These are phyloP conservation scores for Mesitornis unicolor DNA, from an alignment of 2,113 vertebrate genomes.

Conservation along the genomic window DNA sequence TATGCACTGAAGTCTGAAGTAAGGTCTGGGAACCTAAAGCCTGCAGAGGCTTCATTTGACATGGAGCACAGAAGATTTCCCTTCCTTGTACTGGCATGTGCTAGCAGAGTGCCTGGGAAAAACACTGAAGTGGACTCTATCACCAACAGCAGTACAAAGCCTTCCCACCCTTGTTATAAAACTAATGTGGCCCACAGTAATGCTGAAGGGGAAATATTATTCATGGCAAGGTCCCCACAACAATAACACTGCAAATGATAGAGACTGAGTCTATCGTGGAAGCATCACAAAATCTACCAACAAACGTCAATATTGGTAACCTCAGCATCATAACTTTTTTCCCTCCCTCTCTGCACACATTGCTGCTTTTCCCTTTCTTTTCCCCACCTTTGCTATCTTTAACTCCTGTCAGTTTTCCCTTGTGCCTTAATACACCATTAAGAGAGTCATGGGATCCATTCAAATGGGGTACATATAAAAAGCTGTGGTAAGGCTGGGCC, in stretches of 20 bases:
- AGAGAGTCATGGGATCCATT: background rate
- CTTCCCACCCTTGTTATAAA: background rate
- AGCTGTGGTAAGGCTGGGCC: background rate
- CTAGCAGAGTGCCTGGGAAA: background rate
- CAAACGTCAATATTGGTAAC: background rate
- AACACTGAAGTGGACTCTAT: background rate
- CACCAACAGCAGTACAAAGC: background rate
- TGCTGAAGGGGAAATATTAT: background rate
- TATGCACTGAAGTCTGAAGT: background rate
- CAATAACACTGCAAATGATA: background rate
- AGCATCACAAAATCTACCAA: background rate
- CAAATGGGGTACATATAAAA: background rate
- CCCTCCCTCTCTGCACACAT: background rate
- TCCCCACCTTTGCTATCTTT: background rate
- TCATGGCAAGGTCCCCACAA: background rate
- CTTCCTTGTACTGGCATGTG: rapidly evolving
- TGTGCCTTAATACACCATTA: background rate
- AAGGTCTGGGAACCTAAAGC: background rate
- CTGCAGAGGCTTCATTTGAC: background rate
- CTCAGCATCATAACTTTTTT: background rate
- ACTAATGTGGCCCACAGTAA: background rate
- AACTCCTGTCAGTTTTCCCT: background rate
- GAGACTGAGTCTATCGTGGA: background rate
- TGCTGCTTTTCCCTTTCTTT: background rate
- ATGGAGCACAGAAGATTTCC: background rate